A percentile compares a stretch with the other conserved stretches of the same genome.
Evolutionary conservation across 2,888 invertebrate genomes (phyloP).

Genomic region (Spodoptera exigua): DNA sequence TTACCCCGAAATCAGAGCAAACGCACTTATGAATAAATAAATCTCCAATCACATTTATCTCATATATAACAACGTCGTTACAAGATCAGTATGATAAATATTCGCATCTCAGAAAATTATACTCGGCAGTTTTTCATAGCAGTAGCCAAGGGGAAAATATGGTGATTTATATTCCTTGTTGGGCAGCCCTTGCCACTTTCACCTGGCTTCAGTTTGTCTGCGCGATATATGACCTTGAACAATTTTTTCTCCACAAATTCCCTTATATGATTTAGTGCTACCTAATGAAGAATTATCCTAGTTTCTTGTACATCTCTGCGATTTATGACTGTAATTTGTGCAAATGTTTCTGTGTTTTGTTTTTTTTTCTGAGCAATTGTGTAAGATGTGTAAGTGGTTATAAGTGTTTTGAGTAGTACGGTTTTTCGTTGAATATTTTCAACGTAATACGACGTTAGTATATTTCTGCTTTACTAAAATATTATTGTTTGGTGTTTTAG

Average conservation of each 20-base stretch:
- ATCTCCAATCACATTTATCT: constrained; percentile 5
- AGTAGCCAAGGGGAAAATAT: constrained; percentile 47
- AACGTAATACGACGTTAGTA: too few relatives aligned
- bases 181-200: constrained; percentile 51
- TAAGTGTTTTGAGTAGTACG: too few relatives aligned
- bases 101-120: constrained; percentile 46
- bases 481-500: too few relatives aligned
- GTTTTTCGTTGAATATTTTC: too few relatives aligned
- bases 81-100: constrained; percentile 53
- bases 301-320: constrained; percentile 11
- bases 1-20: too few relatives aligned
- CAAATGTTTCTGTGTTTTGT: too few relatives aligned
- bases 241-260: constrained; percentile 10
- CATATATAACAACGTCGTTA: constrained; percentile 44
- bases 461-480: too few relatives aligned
- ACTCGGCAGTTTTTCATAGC: constrained; percentile 59
- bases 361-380: too few relatives aligned
- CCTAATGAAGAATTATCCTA: constrained; percentile 35
- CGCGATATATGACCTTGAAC: constrained; percentile 36
- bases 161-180: constrained; percentile 61
- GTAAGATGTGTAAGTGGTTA: too few relatives aligned
- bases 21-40: too few relatives aligned
- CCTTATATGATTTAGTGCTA: constrained; percentile 22
- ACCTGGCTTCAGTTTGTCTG: constrained; percentile 43
- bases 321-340: constrained; percentile 2